These are phyloP conservation scores for Ips typographus DNA, from an alignment of 1,140 invertebrate genomes.

Conservation along the genomic window DNA sequence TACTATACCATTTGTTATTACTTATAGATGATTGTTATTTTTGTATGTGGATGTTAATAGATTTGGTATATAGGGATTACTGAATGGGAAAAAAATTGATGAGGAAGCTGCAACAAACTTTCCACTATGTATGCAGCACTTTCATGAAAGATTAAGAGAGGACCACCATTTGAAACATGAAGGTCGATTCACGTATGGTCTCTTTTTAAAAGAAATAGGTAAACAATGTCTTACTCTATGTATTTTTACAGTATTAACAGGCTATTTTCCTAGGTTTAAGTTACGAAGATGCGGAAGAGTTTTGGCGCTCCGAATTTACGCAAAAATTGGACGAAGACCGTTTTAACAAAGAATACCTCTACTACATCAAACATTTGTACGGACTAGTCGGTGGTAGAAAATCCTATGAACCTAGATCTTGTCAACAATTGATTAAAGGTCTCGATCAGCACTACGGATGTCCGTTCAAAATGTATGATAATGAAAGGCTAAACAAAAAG, in stretches of 20 bases:
- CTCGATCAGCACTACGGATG: neutral
- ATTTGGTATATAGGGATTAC: too few species aligned
- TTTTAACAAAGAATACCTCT: neutral
- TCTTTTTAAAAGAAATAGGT: neutral
- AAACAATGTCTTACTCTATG: neutral
- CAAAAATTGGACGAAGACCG: neutral
- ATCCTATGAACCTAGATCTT: neutral
- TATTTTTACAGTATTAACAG: neutral
- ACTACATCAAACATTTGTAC: neutral
- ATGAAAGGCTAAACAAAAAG: neutral
- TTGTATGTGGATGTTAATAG: too few species aligned
- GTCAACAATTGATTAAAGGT: neutral
- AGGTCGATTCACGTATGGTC: neutral
- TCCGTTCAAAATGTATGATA: neutral
- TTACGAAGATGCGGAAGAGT: neutral
- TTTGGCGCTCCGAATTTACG: neutral
- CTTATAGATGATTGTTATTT: too few species aligned
- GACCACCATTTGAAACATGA: slow-evolving; percentile 4
- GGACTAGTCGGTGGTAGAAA: neutral
- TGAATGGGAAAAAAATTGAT: too few species aligned
- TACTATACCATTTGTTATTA: too few species aligned
- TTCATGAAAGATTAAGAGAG: neutral
- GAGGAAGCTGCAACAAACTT: neutral
- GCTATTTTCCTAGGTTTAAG: neutral
- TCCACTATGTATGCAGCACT: neutral